phyloP scores from a whole-genome alignment of 1,140 invertebrate genomes.

The Cyphomyrmex costatus region DNA sequence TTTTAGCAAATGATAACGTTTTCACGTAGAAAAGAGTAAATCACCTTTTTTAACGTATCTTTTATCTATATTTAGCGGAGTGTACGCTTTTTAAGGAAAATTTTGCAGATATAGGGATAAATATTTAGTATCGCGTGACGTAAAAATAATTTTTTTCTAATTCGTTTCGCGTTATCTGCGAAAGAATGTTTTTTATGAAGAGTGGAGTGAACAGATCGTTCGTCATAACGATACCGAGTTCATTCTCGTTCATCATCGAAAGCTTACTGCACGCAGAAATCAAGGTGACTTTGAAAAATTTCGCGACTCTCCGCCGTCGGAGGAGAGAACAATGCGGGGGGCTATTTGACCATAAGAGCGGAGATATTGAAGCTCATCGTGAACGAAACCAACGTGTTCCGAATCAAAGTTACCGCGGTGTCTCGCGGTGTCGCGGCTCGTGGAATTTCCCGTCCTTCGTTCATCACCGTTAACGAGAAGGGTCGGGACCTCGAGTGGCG shows the following conservation, averaged over 20 bases:
- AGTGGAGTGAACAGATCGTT: not conserved
- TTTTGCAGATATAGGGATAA: not conserved
- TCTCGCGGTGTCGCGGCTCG: not conserved
- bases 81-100: constrained; percentile 16
- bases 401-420: constrained; percentile 17
- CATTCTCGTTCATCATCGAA: not conserved
- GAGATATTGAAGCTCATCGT: constrained; percentile 59
- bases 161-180: not conserved
- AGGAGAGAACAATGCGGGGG: not conserved
- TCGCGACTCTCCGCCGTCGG: not conserved
- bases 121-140: not conserved
- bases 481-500: not conserved
- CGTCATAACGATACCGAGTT: not conserved
- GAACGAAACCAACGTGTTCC: constrained; percentile 17
- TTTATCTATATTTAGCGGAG: constrained; percentile 29
- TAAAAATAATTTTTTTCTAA: not conserved
- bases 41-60: constrained; percentile 20
- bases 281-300: not conserved
- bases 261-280: not conserved
- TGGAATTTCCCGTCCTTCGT: not conserved
- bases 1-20: constrained; percentile 31
- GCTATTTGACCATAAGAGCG: not conserved
- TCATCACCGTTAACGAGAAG: not conserved
- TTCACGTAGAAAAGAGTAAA: constrained; percentile 5
- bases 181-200: constrained; percentile 11